These are phyloP conservation scores for Tarsius wallacei DNA, from an alignment of 2,797 vertebrate species.

Conservation along the genomic window DNA sequence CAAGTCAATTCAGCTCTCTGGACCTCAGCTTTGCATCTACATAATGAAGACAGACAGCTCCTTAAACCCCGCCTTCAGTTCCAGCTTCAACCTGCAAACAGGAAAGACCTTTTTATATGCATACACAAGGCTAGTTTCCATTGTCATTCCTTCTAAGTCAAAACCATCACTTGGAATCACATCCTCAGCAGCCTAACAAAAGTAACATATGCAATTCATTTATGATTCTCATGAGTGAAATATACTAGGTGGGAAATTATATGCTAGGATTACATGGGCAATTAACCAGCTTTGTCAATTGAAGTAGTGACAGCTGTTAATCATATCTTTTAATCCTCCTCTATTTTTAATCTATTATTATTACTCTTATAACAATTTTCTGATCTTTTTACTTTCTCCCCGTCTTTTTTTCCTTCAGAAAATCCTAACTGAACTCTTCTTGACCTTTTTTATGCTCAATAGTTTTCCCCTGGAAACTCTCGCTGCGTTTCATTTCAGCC, in stretches of 20 bases:
- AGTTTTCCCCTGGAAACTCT: slow-evolving; percentile 69
- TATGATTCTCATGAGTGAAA: slow-evolving; percentile 75
- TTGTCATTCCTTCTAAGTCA: slow-evolving; percentile 50
- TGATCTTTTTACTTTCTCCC: slow-evolving; percentile 78
- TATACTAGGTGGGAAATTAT: slow-evolving; percentile 77
- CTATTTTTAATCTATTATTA: slow-evolving; percentile 80
- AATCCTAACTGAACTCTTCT: slow-evolving; percentile 83
- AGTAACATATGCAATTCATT: slow-evolving; percentile 75
- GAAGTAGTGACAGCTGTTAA: slow-evolving; percentile 85
- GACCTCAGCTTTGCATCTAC: background rate
- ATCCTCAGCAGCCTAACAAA: slow-evolving; percentile 65
- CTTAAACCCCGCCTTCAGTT: background rate
- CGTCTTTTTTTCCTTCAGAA: slow-evolving; percentile 70
- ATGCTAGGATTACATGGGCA: slow-evolving; percentile 79
- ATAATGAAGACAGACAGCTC: background rate
- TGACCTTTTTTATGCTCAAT: slow-evolving; percentile 76
- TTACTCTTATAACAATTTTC: slow-evolving; percentile 78
- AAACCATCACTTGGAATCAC: slow-evolving; percentile 13
- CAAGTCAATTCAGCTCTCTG: background rate
- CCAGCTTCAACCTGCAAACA: background rate
- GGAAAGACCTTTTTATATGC: background rate
- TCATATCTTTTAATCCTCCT: slow-evolving; percentile 81
- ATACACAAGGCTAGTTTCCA: background rate
- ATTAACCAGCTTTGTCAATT: slow-evolving; percentile 81
- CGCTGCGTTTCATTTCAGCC: slow-evolving; percentile 52